A percentile compares a stretch with the other conserved stretches of the same genome.
Conservation (phyloP, 1,140 invertebrate species). For the Cyrtorhinus lividipennis region DNA sequence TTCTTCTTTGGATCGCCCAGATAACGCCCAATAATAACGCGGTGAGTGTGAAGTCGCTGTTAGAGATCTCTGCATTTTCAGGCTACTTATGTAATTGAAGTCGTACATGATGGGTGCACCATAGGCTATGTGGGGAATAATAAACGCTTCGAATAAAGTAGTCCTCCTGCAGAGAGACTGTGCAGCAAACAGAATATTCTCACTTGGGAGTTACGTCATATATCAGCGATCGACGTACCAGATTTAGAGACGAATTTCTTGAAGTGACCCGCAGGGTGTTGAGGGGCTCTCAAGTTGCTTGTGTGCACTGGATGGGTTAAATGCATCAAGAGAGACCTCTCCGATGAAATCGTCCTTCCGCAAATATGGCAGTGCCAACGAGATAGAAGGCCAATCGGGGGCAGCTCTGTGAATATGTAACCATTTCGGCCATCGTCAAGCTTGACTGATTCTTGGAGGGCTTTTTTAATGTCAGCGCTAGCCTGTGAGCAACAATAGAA, state of each 20-base stretch:
- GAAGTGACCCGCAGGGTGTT: slow-evolving; percentile 11
- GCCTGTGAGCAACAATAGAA: neutral
- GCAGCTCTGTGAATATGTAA: slow-evolving; percentile 12
- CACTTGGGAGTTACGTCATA: no score
- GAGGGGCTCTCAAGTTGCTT: neutral
- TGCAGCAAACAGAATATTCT: no score
- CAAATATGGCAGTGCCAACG: slow-evolving; percentile 17
- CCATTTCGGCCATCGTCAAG: slow-evolving; percentile 13
- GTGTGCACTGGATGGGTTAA: slow-evolving; percentile 15
- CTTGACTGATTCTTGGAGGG: slow-evolving; percentile 8
- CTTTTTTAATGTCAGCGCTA: slow-evolving; percentile 7
- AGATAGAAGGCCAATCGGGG: neutral
- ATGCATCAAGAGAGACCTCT: slow-evolving; percentile 16
- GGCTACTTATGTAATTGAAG: no score
- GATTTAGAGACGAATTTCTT: slow-evolving; percentile 11
- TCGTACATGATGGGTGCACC: no score
- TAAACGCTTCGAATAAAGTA: no score
- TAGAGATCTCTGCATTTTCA: no score
- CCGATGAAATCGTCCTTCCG: neutral
- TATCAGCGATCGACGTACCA: no score
- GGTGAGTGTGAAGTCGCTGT: no score
- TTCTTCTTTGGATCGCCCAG: no score
- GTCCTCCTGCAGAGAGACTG: no score
- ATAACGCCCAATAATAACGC: no score
- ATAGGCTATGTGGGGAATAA: no score